Base-by-base conservation (phyloP, 37 sponge, comb jelly and placozoan genomes). In the Petrosia ficiformis region DNA sequence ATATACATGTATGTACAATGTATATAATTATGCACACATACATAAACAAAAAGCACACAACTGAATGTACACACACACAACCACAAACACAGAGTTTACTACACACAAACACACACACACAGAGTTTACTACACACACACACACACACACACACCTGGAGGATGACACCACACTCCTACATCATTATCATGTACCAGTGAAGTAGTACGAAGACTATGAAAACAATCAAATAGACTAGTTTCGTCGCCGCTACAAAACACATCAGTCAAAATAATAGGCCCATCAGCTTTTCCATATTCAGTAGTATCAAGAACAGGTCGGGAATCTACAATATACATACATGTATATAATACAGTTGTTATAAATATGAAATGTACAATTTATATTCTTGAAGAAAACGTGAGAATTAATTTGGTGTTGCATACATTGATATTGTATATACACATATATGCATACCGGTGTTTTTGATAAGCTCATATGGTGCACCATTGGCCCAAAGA, bases 41-140 rank as follows among this genome's bases (percentile, higher is more conserved):
- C 54, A 48, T 14, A 48, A 8, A n/a, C n/a, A n/a, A n/a, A n/a
- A n/a, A n/a, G n/a, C n/a, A n/a, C n/a, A 64, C 25, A 64, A 5
- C 31, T 8, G 63, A 60, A 59, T 2, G 28, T 43, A 44, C 57
- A 73, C 73, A 73, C 57, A 73, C 57, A 44, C 26, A 44, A 25
- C 19, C 73, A 73, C 34, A 44, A 5, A 44, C 73, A 73, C 57
- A 3, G 29, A 42, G 1, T 3, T 33, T 28, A 25, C 1, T 30
- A 44, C 73, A 44, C 73, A 73, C 73, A 73, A 48, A 73, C 73
- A 44, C 73, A 73, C 73, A 44, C 56, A 73, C 73, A 73, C 73
- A 73, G 56, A 73, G 56, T 52, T 56, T 52, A 22, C 19, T 56
- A 73, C 73, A 3, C 73, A 73, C 73, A 3, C 73, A 73, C 10